Evolutionary conservation across 1,140 invertebrate species (phyloP).

Genomic region (Drosophila triauraria): DNA sequence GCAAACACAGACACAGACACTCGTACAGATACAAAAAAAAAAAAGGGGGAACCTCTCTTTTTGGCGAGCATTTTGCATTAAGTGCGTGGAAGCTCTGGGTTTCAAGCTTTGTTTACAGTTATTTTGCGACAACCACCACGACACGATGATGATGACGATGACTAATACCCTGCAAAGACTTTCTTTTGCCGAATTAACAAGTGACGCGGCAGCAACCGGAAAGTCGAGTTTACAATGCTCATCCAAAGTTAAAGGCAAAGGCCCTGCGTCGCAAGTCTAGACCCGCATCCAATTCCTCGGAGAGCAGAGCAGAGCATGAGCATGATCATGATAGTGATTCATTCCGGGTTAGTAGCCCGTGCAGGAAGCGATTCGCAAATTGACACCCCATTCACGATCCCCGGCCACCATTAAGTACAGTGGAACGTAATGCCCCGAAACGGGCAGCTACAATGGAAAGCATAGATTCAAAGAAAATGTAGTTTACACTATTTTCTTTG

Average conservation of each 20-base stretch:
- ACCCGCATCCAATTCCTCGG: slow-evolving; percentile 15
- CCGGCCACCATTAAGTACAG: slow-evolving; percentile 6
- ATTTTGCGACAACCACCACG: slow-evolving; percentile 30
- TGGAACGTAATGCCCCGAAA: not conserved
- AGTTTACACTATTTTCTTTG: not conserved
- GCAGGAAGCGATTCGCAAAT: slow-evolving; percentile 43
- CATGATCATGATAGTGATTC: slow-evolving; percentile 31
- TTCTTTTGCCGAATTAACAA: slow-evolving; percentile 45
- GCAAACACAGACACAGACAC: slow-evolving; percentile 2
- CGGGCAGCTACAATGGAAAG: not conserved
- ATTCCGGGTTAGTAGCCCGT: slow-evolving; percentile 19
- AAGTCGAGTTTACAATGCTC: slow-evolving; percentile 44
- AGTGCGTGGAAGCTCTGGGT: slow-evolving; percentile 27
- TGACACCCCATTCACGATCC: slow-evolving; percentile 39
- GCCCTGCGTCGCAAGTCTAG: slow-evolving; percentile 14
- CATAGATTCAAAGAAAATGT: not conserved
- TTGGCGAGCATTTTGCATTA: slow-evolving; percentile 14
- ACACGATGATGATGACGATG: slow-evolving; percentile 26
- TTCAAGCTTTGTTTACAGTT: slow-evolving; percentile 37
- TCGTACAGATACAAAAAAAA: not conserved
- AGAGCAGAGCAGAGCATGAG: slow-evolving; percentile 14
- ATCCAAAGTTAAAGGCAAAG: slow-evolving; percentile 16
- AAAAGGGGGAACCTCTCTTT: slow-evolving; percentile 1
- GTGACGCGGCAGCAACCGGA: slow-evolving; percentile 45
- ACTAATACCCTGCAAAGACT: slow-evolving; percentile 43